A percentile compares a stretch with the other conserved stretches of the same genome.
Evolutionary conservation across 1,140 invertebrate genomes (phyloP).

Genomic region (Thalassaphorura encarpata): DNA sequence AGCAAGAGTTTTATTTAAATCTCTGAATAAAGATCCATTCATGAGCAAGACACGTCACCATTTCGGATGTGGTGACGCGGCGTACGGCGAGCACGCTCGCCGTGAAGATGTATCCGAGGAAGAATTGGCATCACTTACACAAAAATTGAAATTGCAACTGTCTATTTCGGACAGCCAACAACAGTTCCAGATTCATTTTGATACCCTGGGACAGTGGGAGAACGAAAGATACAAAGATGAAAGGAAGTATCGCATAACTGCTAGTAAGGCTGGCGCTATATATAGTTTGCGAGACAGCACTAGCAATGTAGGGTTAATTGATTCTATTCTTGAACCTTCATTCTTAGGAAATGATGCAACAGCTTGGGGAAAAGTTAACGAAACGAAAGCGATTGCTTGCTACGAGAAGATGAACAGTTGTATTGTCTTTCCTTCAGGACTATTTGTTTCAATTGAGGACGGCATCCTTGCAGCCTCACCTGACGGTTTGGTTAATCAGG

Average conservation of each 20-base stretch:
- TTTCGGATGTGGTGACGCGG: neutral
- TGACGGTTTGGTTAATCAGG: neutral
- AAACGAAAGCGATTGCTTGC: neutral
- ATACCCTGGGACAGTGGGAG: neutral
- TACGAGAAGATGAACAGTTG: neutral
- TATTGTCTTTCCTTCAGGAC: neutral
- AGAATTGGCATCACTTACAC: neutral
- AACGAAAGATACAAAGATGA: neutral
- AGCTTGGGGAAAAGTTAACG: neutral
- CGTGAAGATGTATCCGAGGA: neutral
- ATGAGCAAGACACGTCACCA: neutral
- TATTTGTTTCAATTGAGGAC: neutral
- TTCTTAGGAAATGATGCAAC: neutral
- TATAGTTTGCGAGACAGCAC: neutral
- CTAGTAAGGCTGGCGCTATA: neutral
- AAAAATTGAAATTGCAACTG: neutral
- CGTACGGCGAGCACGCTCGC: neutral
- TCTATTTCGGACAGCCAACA: neutral
- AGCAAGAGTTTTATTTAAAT: neutral
- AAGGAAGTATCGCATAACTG: constrained; percentile 16
- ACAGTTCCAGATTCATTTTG: neutral
- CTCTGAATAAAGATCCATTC: neutral
- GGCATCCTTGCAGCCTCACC: neutral
- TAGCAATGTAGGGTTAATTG: neutral
- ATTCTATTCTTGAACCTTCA: neutral